These are phyloP conservation scores for Pseudomyrmex pallidus DNA, from an alignment of 1,140 invertebrate genomes.

Conservation along the genomic window DNA sequence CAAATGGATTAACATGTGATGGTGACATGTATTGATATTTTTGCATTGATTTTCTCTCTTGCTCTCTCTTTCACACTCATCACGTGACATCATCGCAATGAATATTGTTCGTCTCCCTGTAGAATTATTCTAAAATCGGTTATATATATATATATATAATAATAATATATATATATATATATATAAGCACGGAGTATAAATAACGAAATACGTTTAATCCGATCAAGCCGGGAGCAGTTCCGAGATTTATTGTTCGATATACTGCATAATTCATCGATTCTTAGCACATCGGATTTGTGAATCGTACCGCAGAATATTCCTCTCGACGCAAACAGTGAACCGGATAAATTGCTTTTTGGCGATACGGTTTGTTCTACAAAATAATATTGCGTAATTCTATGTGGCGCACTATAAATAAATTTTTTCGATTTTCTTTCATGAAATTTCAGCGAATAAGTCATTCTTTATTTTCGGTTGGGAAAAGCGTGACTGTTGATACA, in stretches of 20 bases:
- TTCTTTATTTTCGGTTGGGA: too few relatives aligned
- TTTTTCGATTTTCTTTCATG: not conserved
- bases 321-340: slow-evolving; percentile 1
- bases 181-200: slow-evolving; percentile 41
- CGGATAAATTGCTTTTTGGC: not conserved
- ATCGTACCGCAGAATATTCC: slow-evolving; percentile 32
- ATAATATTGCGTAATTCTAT: slow-evolving; percentile 16
- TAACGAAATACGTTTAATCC: slow-evolving; percentile 60
- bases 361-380: not conserved
- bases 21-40: slow-evolving; percentile 36
- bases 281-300: slow-evolving; percentile 49
- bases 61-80: not conserved
- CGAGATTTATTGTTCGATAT: slow-evolving; percentile 50
- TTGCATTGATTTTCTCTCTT: slow-evolving; percentile 10
- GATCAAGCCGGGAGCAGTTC: slow-evolving; percentile 46
- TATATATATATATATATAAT: not conserved
- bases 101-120: slow-evolving; percentile 46
- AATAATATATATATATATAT: slow-evolving; percentile 31
- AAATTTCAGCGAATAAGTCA: not conserved
- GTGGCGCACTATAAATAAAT: not conserved
- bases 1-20: slow-evolving; percentile 13
- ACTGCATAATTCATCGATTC: slow-evolving; percentile 57
- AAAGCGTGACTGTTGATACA: too few relatives aligned
- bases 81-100: not conserved
- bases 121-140: slow-evolving; percentile 5